Evolutionary conservation across 2,888 invertebrate species (phyloP), one percentile per base, ranked within the genome.

Genomic region (Drosophila antonietae): DNA sequence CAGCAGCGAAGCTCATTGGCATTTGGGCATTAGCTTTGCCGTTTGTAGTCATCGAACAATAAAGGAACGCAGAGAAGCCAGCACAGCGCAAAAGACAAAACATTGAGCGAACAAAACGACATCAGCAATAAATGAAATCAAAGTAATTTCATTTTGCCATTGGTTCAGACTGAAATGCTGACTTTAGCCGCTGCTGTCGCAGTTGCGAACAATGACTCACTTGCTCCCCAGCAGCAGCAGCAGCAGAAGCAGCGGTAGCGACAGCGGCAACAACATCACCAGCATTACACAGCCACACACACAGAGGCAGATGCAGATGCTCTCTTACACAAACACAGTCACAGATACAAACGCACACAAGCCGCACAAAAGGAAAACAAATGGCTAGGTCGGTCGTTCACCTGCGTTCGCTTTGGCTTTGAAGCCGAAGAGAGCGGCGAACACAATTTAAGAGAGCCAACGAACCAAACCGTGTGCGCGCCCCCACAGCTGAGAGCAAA

Each of bases 351-450:
- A 52, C 64, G 68, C 41, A 68, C 49, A 52, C 75, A 79, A 63
- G 73, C 65, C 78, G 59, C 67, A 83, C 87, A 86, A 83, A 83
- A 83, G 83, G 81, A 83, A 88, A 90, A 90, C 90, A 89, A 92
- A 92, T 91, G 91, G 92, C 92, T 92, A 92, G 92, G 92, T 92
- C 92, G 92, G 92, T 92, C 92, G 92, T 92, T 92, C 92, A 92
- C 92, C 92, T 89, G 87, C 83, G 78, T 72, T 67, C 60, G 78
- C 83, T 72, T 80, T 73, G 68, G 68, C 71, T 64, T 70, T 55
- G 68, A 68, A 57, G 73, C 56, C 57, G 58, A 71, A 81, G 68
- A 60, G 76, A 77, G 53, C 55, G 33, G 20, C 60, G 53, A 35
- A 49, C 31, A 33, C 55, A 71, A 60, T 33, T 63, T 53, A 83